These are phyloP conservation scores for Coturnix japonica DNA, from an alignment of 2,113 vertebrate species.

Conservation along the genomic window DNA sequence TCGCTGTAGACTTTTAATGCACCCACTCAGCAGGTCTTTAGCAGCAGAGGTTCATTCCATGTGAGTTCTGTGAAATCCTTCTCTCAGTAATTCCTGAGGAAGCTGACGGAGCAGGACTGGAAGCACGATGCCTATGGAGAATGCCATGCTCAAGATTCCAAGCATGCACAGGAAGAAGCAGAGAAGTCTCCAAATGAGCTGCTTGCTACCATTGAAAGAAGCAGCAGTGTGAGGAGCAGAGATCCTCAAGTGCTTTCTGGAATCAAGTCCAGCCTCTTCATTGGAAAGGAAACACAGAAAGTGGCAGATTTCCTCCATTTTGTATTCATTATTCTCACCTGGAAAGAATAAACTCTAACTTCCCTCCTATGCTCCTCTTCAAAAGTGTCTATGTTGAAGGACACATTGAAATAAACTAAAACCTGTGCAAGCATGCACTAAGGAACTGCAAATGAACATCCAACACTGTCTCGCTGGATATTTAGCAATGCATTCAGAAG, in stretches of 20 bases:
- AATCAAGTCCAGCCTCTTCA: not conserved
- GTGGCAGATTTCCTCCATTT: not conserved
- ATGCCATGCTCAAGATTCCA: fast-evolving
- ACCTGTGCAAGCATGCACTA: not conserved
- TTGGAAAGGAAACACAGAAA: not conserved
- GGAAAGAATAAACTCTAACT: not conserved
- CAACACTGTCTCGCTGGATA: not conserved
- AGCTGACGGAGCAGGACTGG: not conserved
- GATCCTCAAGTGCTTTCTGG: not conserved
- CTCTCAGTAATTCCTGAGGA: not conserved
- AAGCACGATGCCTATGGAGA: not conserved
- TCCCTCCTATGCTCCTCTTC: fast-evolving
- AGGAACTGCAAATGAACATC: not conserved
- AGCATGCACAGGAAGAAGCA: not conserved
- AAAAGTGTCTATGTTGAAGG: fast-evolving
- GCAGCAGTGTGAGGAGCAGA: fast-evolving
- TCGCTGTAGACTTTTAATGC: not conserved
- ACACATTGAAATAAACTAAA: not conserved
- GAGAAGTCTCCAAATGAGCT: fast-evolving
- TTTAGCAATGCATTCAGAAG: not conserved
- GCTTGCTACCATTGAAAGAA: not conserved
- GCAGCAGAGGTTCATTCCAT: not conserved
- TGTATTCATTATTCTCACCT: not conserved
- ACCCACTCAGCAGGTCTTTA: not conserved
- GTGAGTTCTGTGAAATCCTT: not conserved